Evolutionary conservation across 64 coral and sea anemone species (phyloP), one percentile per base, ranked within the genome.

Genomic region (Actinia tenebrosa): DNA sequence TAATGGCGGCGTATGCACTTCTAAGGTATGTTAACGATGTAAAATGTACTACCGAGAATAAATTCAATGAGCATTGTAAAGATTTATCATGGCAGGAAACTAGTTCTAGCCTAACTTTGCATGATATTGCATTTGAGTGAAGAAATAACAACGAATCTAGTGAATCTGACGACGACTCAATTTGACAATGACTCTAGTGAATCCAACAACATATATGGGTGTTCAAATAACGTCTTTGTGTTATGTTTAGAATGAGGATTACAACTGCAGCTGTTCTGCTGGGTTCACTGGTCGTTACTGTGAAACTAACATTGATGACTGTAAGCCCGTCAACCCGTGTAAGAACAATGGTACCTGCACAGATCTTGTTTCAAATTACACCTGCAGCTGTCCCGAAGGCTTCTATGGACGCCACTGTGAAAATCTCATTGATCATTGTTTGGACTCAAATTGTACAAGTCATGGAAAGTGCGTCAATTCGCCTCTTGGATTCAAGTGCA

Each of bases 361-460:
- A 37, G 84, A 88, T 78, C 42, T 59, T 37, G 86, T 88, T 45
- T 19, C 52, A 17, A 78, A 78, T 30, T 88, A 44, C n/a, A 72
- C 27, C 17, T 88, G 86, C 16, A 78, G 53, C 11, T 88, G 86
- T 88, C 42, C 56, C 10, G 20, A 71, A 37, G 91, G 91, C 14
- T 93, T 82, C 46, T 88, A 62, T 22, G 91, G 91, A 17, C 44
- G 14, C 16, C 60, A 85, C 16, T 93, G 91, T 79, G 86, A 92
- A 87, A 92, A 79, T 59, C 37, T 56, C 26, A 89, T 44, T 14
- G 75, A 89, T 47, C 60, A 69, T 22, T 53, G 91, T 22, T 53
- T 58, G 2, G 10, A 50, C 1, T 25, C 86, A 18, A 88, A 87
- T 30, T 92, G 91, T 58, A 79, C 44, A 13, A 45, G 59, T 19